Base-by-base conservation (phyloP, 2,797 vertebrate genomes). In the Pristis pectinata region DNA sequence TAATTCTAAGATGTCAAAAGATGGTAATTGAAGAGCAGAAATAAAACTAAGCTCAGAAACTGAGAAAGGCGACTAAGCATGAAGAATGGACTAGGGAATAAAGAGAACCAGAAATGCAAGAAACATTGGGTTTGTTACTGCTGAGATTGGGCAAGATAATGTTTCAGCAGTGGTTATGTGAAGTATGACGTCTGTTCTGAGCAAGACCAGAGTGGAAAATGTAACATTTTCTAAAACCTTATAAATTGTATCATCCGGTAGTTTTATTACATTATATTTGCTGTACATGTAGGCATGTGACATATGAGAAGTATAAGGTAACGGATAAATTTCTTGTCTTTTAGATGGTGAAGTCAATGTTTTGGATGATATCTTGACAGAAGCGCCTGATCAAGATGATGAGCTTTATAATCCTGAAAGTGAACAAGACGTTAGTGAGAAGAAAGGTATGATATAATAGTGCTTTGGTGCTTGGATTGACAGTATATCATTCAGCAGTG, bases 341-440 rank as follows among this genome's bases (percentile, higher is more conserved):
- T 94, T 96, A 99, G 99, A 99, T 95, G 98, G 99, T 95, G 99
- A 99, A 95, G 97, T 99, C 80, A 99, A 98, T 80, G 99, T 99
- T 95, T 96, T 99, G 95, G 99, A 99, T 96, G 99, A 99, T 96
- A 98, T 99, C 96, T 97, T 99, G 96, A 99, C 99, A 76, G 99
- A 99, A 97, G 98, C 98, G 95, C 99, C 99, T 8, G 99, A 99
- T 96, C 99, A 99, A 95, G 99, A 99, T 34, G 99, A 99, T 95
- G 99, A 99, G 95, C 96, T 99, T 0, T 99, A 99, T 96, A 99
- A 99, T 95, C 98, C 99, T 0, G 99, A 99, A 95, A 98, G 98
- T 0, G 99, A 99, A 95, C 98, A 98, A 95, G 98, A 98, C 95
- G 95, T 98, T 96, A 98, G 96, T 41, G 98, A 99, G 95, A 99